Percentiles rank a stretch among this genome's conserved stretches.
These are phyloP conservation scores for Triops cancriformis DNA, from an alignment of 1,140 invertebrate genomes.

Conservation along the genomic window DNA sequence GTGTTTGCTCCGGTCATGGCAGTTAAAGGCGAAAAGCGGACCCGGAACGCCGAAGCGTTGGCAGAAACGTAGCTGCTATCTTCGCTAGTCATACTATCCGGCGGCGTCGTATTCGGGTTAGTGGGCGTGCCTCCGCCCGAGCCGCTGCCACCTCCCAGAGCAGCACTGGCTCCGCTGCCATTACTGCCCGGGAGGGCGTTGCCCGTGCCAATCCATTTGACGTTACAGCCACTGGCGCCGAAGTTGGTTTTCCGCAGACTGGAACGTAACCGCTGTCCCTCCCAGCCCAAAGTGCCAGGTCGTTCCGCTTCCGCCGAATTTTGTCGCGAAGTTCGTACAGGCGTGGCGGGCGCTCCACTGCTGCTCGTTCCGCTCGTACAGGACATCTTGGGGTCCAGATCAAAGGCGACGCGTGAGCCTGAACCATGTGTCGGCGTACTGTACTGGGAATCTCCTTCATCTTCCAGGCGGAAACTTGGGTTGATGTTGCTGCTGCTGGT, in stretches of 20 bases:
- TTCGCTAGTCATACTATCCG: conserved; percentile 71
- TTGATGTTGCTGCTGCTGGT: conserved; percentile 45
- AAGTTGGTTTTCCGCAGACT: conserved; percentile 64
- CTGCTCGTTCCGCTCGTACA: conserved; percentile 30
- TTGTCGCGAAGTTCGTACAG: conserved; percentile 44
- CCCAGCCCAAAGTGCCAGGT: conserved; percentile 56
- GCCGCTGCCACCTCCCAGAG: conserved; percentile 47
- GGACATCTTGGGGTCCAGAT: conserved; percentile 25
- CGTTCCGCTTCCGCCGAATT: conserved; percentile 56
- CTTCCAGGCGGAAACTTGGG: conserved; percentile 55
- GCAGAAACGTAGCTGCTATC: conserved; percentile 76
- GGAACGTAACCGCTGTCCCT: conserved; percentile 53
- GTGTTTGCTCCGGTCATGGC: conserved; percentile 36
- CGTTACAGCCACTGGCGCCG: conserved; percentile 29
- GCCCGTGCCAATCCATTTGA: conserved; percentile 29
- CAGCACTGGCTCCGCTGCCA: background rate
- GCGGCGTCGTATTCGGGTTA: conserved; percentile 62
- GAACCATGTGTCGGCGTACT: conserved; percentile 24
- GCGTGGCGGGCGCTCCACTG: conserved; percentile 34
- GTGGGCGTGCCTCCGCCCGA: conserved; percentile 58
- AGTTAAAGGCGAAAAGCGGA: conserved; percentile 65
- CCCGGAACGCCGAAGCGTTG: conserved; percentile 57
- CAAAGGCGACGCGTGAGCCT: conserved; percentile 28
- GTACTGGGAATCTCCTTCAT: conserved; percentile 48
- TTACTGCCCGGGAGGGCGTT: too few species aligned